Evolutionary conservation across 2,113 vertebrate species (phyloP).

Genomic region (Caracal caracal): DNA sequence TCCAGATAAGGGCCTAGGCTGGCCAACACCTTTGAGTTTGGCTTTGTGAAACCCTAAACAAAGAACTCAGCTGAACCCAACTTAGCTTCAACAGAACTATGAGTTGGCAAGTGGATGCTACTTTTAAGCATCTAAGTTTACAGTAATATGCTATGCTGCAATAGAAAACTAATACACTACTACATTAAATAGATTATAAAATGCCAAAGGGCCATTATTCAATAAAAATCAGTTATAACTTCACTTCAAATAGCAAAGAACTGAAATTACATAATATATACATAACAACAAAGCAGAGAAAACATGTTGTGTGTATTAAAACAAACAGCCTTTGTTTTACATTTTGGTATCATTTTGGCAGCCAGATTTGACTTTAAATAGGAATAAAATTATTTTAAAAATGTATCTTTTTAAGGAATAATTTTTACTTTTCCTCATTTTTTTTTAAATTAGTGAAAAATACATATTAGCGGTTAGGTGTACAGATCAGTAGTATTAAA

Average conservation of each 20-base stretch:
- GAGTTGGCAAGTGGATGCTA: not conserved
- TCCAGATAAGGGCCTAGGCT: not conserved
- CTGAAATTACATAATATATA: not conserved
- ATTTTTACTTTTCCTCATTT: not conserved
- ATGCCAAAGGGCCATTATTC: not conserved
- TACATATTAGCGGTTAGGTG: not conserved
- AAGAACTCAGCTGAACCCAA: not conserved
- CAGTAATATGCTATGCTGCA: not conserved
- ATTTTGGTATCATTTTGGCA: slow-evolving; percentile 17
- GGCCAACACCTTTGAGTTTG: not conserved
- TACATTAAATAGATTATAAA: not conserved
- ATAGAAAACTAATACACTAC: slow-evolving; percentile 7
- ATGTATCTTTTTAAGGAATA: not conserved
- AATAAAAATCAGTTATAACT: slow-evolving; percentile 28
- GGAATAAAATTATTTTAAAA: not conserved
- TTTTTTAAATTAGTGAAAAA: not conserved
- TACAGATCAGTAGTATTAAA: not conserved
- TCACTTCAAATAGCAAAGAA: slow-evolving; percentile 45
- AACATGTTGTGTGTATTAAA: slow-evolving; percentile 3
- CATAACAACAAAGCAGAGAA: slow-evolving; percentile 7
- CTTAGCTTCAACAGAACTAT: not conserved
- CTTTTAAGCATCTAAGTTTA: not conserved
- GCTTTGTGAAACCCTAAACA: not conserved
- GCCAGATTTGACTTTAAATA: slow-evolving; percentile 17
- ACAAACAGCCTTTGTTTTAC: not conserved